A percentile compares a stretch with the other conserved stretches of the same genome.
phyloP scores from a whole-genome alignment of 2,797 vertebrate genomes.

The Centropyge bicolor region DNA sequence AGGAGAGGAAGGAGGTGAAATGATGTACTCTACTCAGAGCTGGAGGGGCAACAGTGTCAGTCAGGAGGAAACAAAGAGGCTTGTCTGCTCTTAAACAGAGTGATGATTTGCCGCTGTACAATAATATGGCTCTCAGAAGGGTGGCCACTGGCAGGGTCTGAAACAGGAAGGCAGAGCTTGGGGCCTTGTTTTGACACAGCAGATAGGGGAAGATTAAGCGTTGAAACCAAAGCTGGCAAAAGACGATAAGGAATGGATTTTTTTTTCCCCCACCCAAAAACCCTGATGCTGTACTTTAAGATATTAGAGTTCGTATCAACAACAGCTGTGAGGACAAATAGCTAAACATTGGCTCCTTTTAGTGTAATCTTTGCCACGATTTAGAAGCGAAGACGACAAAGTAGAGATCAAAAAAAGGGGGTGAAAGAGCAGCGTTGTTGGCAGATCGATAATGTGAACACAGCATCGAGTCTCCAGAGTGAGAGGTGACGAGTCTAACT shows the following conservation, averaged over 20 bases:
- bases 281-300: conserved; percentile 51
- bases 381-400: conserved; percentile 26
- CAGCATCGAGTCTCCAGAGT: conserved; percentile 20
- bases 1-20: conserved; percentile 24
- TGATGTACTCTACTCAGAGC: conserved; percentile 59
- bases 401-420: background rate
- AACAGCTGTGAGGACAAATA: conserved; percentile 18
- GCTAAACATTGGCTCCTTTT: conserved; percentile 2
- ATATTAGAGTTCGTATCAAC: conserved; percentile 60
- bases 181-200: conserved; percentile 65
- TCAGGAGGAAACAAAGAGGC: conserved; percentile 67
- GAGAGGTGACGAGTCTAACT: conserved; percentile 37
- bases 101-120: conserved; percentile 61
- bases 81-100: conserved; percentile 59
- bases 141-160: conserved; percentile 47
- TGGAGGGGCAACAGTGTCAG: conserved; percentile 54
- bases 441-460: conserved; percentile 36
- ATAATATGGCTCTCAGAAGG: conserved; percentile 49
- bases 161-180: conserved; percentile 50
- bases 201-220: conserved; percentile 72
- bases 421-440: background rate
- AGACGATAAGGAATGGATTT: conserved; percentile 61
- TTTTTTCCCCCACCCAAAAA: conserved; percentile 4
- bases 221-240: conserved; percentile 69
- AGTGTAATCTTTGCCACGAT: conserved; percentile 6